These are phyloP conservation scores for Dascyllus trimaculatus DNA, from an alignment of 2,113 vertebrate species.

Conservation along the genomic window DNA sequence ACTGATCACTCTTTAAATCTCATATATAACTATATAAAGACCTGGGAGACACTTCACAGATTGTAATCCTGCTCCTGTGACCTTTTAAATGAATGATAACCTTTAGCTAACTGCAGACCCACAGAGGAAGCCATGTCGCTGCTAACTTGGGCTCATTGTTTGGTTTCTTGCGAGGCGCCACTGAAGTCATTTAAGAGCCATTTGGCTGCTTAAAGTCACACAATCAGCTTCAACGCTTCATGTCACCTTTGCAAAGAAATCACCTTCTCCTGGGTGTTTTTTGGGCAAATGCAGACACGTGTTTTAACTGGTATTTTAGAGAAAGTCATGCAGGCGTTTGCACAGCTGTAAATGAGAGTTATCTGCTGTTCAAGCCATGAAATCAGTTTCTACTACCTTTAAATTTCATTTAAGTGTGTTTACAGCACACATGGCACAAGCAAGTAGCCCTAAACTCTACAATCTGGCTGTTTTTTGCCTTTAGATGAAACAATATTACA, in stretches of 20 bases:
- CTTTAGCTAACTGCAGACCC: background rate
- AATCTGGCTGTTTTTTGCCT: no score
- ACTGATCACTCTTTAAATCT: background rate
- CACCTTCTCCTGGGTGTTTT: background rate
- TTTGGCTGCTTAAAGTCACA: background rate
- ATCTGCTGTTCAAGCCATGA: background rate
- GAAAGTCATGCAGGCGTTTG: background rate
- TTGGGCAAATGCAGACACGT: no score
- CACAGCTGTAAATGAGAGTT: no score
- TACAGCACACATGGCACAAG: no score
- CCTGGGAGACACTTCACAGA: no score
- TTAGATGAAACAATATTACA: background rate
- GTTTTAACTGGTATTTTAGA: no score
- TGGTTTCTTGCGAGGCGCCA: slow-evolving; percentile 52
- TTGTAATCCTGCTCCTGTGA: background rate
- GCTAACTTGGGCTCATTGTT: slow-evolving; percentile 50
- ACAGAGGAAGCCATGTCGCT: background rate
- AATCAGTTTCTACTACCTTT: no score
- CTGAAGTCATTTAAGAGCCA: background rate
- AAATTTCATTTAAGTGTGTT: background rate
- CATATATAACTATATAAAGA: rapidly evolving
- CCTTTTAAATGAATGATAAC: background rate
- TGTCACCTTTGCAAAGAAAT: background rate
- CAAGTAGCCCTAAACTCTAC: no score
- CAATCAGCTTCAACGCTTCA: background rate